phyloP scores from a whole-genome alignment of 2,113 vertebrate species.

The Festucalex cinctus region DNA sequence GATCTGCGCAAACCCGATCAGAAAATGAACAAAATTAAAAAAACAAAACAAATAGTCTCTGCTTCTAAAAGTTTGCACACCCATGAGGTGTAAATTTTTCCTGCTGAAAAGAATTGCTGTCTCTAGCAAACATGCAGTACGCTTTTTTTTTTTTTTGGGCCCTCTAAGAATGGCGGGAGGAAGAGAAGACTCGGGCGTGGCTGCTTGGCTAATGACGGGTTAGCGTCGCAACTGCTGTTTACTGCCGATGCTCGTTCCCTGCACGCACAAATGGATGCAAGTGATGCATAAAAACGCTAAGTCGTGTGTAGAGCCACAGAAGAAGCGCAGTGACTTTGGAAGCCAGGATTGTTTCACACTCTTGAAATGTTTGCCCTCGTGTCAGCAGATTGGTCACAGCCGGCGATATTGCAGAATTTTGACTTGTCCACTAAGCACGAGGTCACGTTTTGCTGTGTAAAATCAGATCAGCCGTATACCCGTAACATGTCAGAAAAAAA shows the following conservation, averaged over 20 bases:
- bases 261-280: constrained; percentile 43
- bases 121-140: constrained; percentile 1
- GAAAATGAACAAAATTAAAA: constrained; percentile 6
- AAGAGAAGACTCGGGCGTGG: constrained; percentile 45
- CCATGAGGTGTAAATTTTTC: not conserved
- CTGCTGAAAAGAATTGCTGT: not conserved
- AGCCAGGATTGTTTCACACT: not conserved
- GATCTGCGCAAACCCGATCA: not conserved
- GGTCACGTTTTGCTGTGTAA: not conserved
- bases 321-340: not conserved
- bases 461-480: too few relatives aligned
- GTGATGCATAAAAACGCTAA: constrained; percentile 26
- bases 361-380: not conserved
- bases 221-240: constrained; percentile 57
- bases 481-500: too few relatives aligned
- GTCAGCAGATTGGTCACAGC: not conserved
- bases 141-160: constrained; percentile 1
- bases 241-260: constrained; percentile 32
- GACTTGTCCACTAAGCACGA: not conserved
- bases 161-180: constrained; percentile 10
- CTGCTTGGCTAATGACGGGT: constrained; percentile 53
- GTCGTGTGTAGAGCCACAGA: not conserved
- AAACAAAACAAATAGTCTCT: not conserved
- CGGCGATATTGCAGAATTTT: not conserved
- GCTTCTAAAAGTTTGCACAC: not conserved